Conservation (phyloP, 2,797 vertebrate genomes). For the Bradypus variegatus region DNA sequence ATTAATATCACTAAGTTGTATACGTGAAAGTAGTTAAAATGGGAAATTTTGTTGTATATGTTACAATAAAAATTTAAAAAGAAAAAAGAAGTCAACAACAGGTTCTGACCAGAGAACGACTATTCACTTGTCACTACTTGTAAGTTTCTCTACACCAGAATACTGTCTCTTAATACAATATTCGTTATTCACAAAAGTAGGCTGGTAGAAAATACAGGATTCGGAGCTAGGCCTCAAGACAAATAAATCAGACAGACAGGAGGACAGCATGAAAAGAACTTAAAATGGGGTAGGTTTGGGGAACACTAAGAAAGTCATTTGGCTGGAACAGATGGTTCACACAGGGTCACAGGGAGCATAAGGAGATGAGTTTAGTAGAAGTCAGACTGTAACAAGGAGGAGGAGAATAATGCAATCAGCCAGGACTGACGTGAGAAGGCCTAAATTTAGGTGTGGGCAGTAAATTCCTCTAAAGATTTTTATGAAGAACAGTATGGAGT, state of each 20-base stretch:
- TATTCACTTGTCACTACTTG: not conserved
- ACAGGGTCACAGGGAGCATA: not conserved
- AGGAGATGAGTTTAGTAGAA: not conserved
- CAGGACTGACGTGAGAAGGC: not conserved
- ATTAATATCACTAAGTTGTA: too few relatives aligned
- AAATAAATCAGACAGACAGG: not conserved
- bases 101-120: not conserved
- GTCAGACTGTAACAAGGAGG: not conserved
- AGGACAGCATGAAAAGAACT: not conserved
- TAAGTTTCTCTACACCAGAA: not conserved
- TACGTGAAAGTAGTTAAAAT: too few relatives aligned
- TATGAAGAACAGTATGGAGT: not conserved
- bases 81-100: not conserved
- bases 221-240: not conserved
- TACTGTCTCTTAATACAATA: not conserved
- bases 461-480: not conserved
- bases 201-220: not conserved
- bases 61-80: too few relatives aligned
- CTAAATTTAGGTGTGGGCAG: not conserved
- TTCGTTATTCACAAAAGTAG: not conserved
- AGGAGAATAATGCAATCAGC: not conserved
- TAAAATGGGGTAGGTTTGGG: not conserved
- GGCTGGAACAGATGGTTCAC: not conserved
- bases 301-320: not conserved
- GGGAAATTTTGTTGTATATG: too few relatives aligned